These are phyloP conservation scores for Ictalurus furcatus DNA, from an alignment of 2,113 vertebrate species.

Conservation along the genomic window DNA sequence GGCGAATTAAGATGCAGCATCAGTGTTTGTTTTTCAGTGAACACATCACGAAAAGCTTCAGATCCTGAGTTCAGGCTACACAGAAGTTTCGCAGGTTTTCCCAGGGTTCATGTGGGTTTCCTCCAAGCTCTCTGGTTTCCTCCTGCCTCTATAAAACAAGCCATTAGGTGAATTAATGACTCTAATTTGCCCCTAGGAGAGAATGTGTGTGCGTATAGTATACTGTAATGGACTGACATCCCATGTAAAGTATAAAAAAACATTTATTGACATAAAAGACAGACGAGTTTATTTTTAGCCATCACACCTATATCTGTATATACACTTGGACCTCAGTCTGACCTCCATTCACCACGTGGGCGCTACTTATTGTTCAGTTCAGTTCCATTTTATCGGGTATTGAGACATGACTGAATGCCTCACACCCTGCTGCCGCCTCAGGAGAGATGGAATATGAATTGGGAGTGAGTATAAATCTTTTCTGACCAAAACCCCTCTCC, in stretches of 20 bases:
- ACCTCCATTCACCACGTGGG: not conserved
- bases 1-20: not conserved
- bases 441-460: not conserved
- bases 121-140: not conserved
- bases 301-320: not conserved
- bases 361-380: not conserved
- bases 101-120: not conserved
- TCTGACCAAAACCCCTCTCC: not conserved
- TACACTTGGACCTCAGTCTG: not conserved
- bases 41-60: not conserved
- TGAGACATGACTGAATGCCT: not conserved
- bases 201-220: not conserved
- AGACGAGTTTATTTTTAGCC: not conserved
- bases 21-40: not conserved
- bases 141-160: not conserved
- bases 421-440: not conserved
- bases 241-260: not conserved
- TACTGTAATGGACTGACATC: not conserved
- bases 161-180: not conserved
- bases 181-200: not conserved
- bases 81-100: not conserved
- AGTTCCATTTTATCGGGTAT: not conserved
- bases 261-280: not conserved
- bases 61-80: not conserved
- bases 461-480: not conserved